A percentile compares a stretch with the other conserved stretches of the same genome.
Evolutionary conservation across 2,797 vertebrate species (phyloP).

Genomic region (Darevskia mixta): DNA sequence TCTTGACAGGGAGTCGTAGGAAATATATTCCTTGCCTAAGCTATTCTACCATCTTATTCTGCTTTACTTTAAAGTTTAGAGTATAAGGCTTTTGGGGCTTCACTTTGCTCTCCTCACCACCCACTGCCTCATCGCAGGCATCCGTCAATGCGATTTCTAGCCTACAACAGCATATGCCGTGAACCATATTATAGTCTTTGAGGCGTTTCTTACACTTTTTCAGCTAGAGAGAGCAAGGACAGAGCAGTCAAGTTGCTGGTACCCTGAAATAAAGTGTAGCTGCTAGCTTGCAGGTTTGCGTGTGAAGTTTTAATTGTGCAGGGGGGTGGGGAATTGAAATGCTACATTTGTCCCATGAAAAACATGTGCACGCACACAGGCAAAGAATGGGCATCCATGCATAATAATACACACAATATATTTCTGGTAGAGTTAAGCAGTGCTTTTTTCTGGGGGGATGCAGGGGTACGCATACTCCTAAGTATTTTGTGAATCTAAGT

Average conservation of each 20-base stretch:
- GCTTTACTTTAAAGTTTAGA: neutral
- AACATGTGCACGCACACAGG: neutral
- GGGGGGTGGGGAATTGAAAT: neutral
- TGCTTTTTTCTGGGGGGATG: too few species aligned
- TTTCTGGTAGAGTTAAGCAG: too few species aligned
- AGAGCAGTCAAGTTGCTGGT: too few species aligned
- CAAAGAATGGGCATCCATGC: neutral
- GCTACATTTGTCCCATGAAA: neutral
- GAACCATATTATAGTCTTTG: neutral
- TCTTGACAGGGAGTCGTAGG: too few species aligned
- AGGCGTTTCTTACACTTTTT: neutral
- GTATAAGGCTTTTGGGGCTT: neutral
- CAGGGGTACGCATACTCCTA: too few species aligned
- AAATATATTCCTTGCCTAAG: too few species aligned
- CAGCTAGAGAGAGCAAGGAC: neutral
- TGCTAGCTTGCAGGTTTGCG: neutral
- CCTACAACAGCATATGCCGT: too few species aligned
- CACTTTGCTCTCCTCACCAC: neutral
- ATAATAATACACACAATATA: neutral
- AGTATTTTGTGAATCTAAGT: too few species aligned
- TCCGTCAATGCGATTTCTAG: too few species aligned
- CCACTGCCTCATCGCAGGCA: neutral
- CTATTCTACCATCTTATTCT: too few species aligned
- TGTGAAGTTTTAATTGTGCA: neutral
- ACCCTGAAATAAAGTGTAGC: neutral